Evolutionary conservation across 2,888 invertebrate genomes (phyloP).

Genomic region (Lycaena phlaeas): DNA sequence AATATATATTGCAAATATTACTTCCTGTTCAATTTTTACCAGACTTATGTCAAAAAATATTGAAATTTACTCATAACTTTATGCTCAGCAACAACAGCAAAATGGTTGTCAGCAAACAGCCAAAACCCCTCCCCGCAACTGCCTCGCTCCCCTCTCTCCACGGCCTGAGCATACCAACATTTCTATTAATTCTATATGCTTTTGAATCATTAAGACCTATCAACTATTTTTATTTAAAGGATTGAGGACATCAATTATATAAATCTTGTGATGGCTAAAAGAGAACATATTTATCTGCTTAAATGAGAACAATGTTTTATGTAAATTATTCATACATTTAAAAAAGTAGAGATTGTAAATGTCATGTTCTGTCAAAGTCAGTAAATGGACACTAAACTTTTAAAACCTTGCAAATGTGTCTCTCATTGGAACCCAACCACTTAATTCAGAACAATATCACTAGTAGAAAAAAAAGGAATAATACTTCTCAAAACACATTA

Average conservation of each 20-base stretch:
- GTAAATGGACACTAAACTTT: too few species aligned
- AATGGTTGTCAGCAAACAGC: conserved; percentile 69
- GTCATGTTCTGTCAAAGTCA: too few species aligned
- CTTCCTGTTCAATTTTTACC: conserved; percentile 15
- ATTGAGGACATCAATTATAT: not conserved
- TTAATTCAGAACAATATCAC: not conserved
- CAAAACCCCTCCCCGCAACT: conserved; percentile 60
- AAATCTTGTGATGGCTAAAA: too few species aligned
- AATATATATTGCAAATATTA: not conserved
- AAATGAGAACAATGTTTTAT: too few species aligned
- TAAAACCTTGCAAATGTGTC: too few species aligned
- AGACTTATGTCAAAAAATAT: conserved; percentile 56
- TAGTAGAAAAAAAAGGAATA: not conserved
- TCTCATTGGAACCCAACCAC: not conserved
- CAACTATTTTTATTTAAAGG: conserved; percentile 20
- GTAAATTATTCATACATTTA: too few species aligned
- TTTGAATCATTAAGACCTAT: conserved; percentile 10
- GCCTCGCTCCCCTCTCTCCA: conserved; percentile 65
- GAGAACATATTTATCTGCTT: too few species aligned
- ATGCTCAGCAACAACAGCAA: conserved; percentile 68
- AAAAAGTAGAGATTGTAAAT: too few species aligned
- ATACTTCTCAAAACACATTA: not conserved
- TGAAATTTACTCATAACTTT: conserved; percentile 71
- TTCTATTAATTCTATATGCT: conserved; percentile 44
- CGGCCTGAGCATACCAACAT: conserved; percentile 71